A percentile compares a stretch with the other conserved stretches of the same genome.
These are phyloP conservation scores for Setipinna tenuifilis DNA, from an alignment of 2,797 vertebrate genomes.

Conservation along the genomic window DNA sequence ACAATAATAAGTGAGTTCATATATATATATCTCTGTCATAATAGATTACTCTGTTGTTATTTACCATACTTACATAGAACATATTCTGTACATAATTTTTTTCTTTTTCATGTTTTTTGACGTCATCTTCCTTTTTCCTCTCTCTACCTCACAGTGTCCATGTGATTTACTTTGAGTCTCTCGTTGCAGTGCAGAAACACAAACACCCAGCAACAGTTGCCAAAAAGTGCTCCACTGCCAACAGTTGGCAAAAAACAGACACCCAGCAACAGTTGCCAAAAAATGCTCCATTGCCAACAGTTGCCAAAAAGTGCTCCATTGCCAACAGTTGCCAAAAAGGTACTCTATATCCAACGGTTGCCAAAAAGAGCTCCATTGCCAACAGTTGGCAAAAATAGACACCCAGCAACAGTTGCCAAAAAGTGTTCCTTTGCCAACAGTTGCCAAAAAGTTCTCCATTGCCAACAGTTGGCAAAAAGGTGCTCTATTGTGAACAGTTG, in stretches of 20 bases:
- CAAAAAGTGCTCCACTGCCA: background rate
- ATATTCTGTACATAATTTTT: background rate
- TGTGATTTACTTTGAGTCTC: background rate
- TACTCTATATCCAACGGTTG: background rate
- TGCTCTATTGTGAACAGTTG: background rate
- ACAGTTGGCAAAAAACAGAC: background rate
- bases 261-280: background rate
- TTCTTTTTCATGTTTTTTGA: background rate
- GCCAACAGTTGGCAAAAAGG: background rate
- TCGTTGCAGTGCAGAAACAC: background rate
- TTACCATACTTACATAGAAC: constrained; percentile 20
- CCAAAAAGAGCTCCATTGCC: background rate
- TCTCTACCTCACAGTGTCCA: background rate
- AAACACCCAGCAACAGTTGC: background rate
- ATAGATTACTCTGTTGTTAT: constrained; percentile 13
- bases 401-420: background rate
- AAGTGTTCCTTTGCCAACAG: background rate
- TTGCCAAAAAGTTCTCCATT: background rate
- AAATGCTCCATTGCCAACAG: background rate
- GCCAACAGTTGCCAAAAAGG: background rate
- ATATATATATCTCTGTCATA: constrained; percentile 22
- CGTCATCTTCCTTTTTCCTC: background rate
- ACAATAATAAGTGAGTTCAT: background rate
- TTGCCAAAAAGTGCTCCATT: background rate
- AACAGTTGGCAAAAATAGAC: background rate